Percentiles rank a stretch among this genome's conserved stretches.
Evolutionary conservation across 2,797 vertebrate genomes (phyloP).

Genomic region (Semotilus atromaculatus): DNA sequence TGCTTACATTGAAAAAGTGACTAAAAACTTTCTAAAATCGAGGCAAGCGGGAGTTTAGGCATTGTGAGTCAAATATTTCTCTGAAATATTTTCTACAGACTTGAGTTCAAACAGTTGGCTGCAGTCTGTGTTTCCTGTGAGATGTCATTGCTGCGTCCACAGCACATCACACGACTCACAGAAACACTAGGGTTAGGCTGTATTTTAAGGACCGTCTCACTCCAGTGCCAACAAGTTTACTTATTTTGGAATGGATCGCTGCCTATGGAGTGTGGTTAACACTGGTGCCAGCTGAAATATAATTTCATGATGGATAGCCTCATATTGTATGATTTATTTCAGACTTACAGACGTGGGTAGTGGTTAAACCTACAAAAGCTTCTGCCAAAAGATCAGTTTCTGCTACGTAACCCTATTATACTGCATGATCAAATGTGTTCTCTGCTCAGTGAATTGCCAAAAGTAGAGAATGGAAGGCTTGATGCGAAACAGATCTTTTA

Average conservation of each 20-base stretch:
- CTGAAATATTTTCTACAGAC: neutral
- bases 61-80: conserved; percentile 16
- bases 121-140: conserved; percentile 45
- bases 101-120: conserved; percentile 40
- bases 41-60: neutral
- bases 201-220: conserved; percentile 53
- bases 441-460: conserved; percentile 6
- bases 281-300: conserved; percentile 55
- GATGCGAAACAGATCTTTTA: conserved; percentile 22
- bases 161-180: conserved; percentile 27
- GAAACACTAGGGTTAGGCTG: conserved; percentile 46
- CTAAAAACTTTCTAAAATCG: neutral
- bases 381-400: conserved; percentile 43
- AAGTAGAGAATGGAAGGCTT: conserved; percentile 22
- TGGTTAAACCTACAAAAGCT: conserved; percentile 43
- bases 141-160: conserved; percentile 52
- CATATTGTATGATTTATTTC: conserved; percentile 57
- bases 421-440: conserved; percentile 30
- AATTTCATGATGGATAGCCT: conserved; percentile 55
- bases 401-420: conserved; percentile 31
- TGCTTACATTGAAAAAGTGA: neutral
- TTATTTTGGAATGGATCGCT: conserved; percentile 56
- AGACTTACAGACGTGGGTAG: conserved; percentile 43
- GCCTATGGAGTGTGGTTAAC: conserved; percentile 47
- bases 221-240: conserved; percentile 51